phyloP scores from a whole-genome alignment of 1,140 invertebrate genomes.

The Eriosoma lanigerum region DNA sequence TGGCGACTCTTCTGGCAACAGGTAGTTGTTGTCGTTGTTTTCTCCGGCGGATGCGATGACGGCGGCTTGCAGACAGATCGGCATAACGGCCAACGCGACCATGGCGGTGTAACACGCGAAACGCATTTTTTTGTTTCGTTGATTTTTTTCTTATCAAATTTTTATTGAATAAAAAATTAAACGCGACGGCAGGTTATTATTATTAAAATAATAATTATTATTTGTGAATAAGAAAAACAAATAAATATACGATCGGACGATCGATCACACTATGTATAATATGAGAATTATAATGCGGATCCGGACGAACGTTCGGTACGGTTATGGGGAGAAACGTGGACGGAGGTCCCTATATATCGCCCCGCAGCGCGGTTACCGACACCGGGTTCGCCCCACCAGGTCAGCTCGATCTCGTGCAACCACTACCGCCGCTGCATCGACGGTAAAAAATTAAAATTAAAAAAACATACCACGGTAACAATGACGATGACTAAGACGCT shows the following conservation, averaged over 20 bases:
- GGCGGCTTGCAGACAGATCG: constrained; percentile 28
- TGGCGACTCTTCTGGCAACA: not conserved
- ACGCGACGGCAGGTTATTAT: too few species aligned
- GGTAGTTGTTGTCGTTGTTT: not conserved
- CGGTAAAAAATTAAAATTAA: too few species aligned
- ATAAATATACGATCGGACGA: too few species aligned
- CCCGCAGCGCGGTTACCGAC: constrained; percentile 1
- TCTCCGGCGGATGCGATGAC: constrained; percentile 53
- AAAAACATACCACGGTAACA: too few species aligned
- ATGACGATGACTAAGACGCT: not conserved
- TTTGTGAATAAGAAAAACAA: too few species aligned
- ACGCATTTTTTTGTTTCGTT: not conserved
- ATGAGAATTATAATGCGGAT: not conserved
- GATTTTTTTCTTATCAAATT: too few species aligned
- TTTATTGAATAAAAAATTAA: too few species aligned
- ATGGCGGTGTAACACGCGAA: not conserved
- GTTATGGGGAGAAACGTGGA: constrained; percentile 19
- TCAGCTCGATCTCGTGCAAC: not conserved
- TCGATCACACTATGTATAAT: too few species aligned
- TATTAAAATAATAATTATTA: too few species aligned
- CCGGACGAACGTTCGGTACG: constrained; percentile 20
- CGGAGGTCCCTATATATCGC: constrained; percentile 44
- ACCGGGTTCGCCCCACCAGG: constrained; percentile 14
- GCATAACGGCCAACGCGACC: constrained; percentile 55
- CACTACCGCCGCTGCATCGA: not conserved